phyloP scores from a whole-genome alignment of 2,888 invertebrate species.

The Nymphalis polychloros region DNA sequence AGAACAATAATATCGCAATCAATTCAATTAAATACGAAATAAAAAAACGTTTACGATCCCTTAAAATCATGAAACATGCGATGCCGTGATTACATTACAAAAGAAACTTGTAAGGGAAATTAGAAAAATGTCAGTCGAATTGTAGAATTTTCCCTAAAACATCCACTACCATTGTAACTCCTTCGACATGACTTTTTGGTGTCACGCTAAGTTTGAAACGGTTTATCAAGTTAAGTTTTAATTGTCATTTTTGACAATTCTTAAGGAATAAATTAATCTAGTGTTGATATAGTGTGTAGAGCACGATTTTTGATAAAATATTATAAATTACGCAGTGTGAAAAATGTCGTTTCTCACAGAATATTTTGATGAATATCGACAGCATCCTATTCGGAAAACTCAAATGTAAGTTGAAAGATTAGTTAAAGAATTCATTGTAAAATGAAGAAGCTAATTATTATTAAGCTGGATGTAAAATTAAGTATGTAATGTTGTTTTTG shows the following conservation, averaged over 20 bases:
- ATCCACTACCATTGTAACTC: slow-evolving; percentile 17
- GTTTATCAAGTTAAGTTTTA: neutral
- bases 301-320: neutral
- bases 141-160: slow-evolving; percentile 36
- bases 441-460: too few relatives aligned
- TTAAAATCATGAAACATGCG: slow-evolving; percentile 63
- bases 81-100: slow-evolving; percentile 67
- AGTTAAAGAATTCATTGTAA: neutral
- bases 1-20: too few relatives aligned
- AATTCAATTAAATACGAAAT: neutral
- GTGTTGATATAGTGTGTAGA: neutral
- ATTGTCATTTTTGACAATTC: neutral
- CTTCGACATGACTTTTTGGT: neutral
- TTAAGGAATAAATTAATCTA: neutral
- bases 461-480: too few relatives aligned
- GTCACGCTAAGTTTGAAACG: neutral
- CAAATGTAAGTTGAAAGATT: slow-evolving; percentile 60
- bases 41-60: slow-evolving; percentile 55
- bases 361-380: slow-evolving; percentile 73
- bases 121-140: slow-evolving; percentile 46
- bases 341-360: slow-evolving; percentile 76
- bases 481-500: neutral
- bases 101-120: slow-evolving; percentile 53
- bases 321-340: slow-evolving; percentile 33
- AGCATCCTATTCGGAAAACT: slow-evolving; percentile 68